These are phyloP conservation scores for Platycheirus rosarum DNA, from an alignment of 2,888 invertebrate genomes.

Conservation along the genomic window DNA sequence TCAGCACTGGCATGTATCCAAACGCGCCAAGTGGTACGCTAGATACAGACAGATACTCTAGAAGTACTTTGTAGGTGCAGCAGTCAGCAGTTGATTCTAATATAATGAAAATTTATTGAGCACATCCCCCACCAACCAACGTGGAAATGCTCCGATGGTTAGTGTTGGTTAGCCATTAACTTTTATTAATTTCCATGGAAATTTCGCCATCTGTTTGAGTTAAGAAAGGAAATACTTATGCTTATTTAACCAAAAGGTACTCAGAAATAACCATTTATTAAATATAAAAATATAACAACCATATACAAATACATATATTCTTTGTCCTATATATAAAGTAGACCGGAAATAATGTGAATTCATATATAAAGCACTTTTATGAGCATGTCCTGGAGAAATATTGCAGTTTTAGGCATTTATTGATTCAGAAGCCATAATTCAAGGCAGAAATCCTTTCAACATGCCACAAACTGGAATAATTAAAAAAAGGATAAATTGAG, in stretches of 20 bases:
- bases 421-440: conserved; percentile 44
- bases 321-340: too few relatives aligned
- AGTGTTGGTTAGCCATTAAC: conserved; percentile 49
- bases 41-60: neutral
- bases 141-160: conserved; percentile 21
- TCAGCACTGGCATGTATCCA: conserved; percentile 58
- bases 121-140: conserved; percentile 30
- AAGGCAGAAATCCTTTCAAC: conserved; percentile 39
- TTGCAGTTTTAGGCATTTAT: conserved; percentile 15
- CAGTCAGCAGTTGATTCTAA: conserved; percentile 60
- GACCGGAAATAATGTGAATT: too few relatives aligned
- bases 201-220: conserved; percentile 49
- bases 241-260: too few relatives aligned
- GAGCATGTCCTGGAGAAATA: too few relatives aligned
- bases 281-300: too few relatives aligned
- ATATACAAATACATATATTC: too few relatives aligned
- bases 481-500: conserved; percentile 57
- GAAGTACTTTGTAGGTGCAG: conserved; percentile 24
- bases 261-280: too few relatives aligned
- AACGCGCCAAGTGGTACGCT: conserved; percentile 31
- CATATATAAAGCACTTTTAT: too few relatives aligned
- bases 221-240: too few relatives aligned
- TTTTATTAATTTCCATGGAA: conserved; percentile 57
- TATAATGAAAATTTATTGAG: conserved; percentile 63
- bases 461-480: conserved; percentile 49